phyloP scores from a whole-genome alignment of 37 sponge, comb jelly and placozoan species.

The Hexactinellida sp. region DNA sequence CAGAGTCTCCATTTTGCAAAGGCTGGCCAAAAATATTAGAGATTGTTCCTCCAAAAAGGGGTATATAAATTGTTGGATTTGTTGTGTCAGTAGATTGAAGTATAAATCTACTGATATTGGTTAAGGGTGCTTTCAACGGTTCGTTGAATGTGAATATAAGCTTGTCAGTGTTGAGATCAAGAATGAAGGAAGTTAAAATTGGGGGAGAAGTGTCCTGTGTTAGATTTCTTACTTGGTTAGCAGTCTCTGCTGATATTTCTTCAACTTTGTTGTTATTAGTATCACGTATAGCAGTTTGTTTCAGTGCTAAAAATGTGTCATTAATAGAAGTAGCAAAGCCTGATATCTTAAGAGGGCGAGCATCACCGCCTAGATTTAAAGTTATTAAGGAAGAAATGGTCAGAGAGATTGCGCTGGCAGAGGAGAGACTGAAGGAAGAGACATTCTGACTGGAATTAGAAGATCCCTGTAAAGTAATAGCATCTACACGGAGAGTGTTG shows the following conservation, averaged over 20 bases:
- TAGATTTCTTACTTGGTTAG: slow-evolving; percentile 19
- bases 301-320: slow-evolving; percentile 43
- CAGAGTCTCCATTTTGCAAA: background rate
- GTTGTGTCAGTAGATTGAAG: background rate
- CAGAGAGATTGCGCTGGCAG: background rate
- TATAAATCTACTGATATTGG: background rate
- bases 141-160: slow-evolving; percentile 60
- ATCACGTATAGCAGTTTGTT: slow-evolving; percentile 34
- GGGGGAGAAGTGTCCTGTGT: slow-evolving; percentile 33
- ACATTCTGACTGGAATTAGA: background rate
- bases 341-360: slow-evolving; percentile 11
- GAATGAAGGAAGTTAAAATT: slow-evolving; percentile 28
- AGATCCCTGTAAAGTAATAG: slow-evolving; percentile 17
- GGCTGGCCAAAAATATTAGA: background rate
- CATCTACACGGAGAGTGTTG: slow-evolving; percentile 27
- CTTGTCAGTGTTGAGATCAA: slow-evolving; percentile 37
- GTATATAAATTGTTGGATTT: background rate
- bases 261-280: slow-evolving; percentile 28
- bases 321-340: slow-evolving; percentile 35
- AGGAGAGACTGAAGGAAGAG: background rate
- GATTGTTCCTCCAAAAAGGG: background rate
- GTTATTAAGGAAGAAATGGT: background rate
- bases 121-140: slow-evolving; percentile 41
- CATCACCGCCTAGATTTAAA: background rate
- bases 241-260: slow-evolving; percentile 16